These are phyloP conservation scores for Vesta saturnalis DNA, from an alignment of 2,888 invertebrate species.

Conservation along the genomic window DNA sequence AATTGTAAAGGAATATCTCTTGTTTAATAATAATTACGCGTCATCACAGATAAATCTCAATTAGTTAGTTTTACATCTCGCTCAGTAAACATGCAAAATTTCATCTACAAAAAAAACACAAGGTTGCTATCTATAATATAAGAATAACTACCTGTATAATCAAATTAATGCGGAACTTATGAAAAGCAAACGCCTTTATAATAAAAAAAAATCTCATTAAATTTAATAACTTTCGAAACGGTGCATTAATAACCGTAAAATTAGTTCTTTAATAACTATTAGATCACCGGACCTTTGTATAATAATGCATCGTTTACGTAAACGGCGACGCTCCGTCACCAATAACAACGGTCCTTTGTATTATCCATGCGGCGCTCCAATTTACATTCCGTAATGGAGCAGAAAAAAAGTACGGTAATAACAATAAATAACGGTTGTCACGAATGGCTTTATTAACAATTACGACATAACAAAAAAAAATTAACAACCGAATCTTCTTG, in stretches of 20 bases:
- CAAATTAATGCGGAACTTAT: slow-evolving; percentile 30
- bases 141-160: slow-evolving; percentile 16
- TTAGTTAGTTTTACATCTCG: slow-evolving; percentile 7
- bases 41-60: slow-evolving; percentile 26
- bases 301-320: background rate
- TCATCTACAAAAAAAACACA: background rate
- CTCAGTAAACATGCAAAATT: slow-evolving; percentile 1
- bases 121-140: background rate
- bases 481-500: slow-evolving; percentile 32
- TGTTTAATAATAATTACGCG: slow-evolving; percentile 27
- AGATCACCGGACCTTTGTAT: slow-evolving; percentile 23
- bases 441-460: slow-evolving; percentile 34
- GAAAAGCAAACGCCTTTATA: slow-evolving; percentile 25
- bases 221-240: slow-evolving; percentile 30
- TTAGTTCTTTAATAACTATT: slow-evolving; percentile 33
- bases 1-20: slow-evolving; percentile 16
- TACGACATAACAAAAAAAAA: slow-evolving; percentile 30
- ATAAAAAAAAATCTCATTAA: slow-evolving; percentile 30
- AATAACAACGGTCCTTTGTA: background rate
- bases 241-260: slow-evolving; percentile 35
- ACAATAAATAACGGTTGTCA: background rate
- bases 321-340: background rate
- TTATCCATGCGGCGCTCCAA: background rate
- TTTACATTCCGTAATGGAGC: background rate
- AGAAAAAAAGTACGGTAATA: slow-evolving; percentile 12